Evolutionary conservation across 2,888 invertebrate genomes (phyloP).

Genomic region (Ennomos fuscantarius): DNA sequence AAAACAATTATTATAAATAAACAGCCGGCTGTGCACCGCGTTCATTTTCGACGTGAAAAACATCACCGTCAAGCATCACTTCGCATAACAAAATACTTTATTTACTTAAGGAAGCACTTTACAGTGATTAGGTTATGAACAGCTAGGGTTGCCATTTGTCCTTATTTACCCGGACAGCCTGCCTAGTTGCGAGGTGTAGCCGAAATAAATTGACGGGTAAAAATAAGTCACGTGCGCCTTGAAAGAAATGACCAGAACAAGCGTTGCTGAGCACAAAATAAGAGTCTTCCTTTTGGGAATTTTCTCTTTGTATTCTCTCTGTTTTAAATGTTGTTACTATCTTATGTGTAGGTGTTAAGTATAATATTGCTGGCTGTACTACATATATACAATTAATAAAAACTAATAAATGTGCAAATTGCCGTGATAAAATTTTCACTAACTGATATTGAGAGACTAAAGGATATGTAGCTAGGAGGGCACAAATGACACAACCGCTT

Average conservation of each 20-base stretch:
- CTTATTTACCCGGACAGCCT: conserved; percentile 11
- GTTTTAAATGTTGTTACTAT: too few relatives aligned
- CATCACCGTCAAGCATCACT: conserved; percentile 53
- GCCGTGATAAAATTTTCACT: too few relatives aligned
- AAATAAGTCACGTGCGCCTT: background rate
- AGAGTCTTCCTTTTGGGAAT: background rate
- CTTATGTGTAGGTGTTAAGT: too few relatives aligned
- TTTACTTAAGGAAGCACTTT: conserved; percentile 69
- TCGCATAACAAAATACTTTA: conserved; percentile 64
- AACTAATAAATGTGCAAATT: too few relatives aligned
- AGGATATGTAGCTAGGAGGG: too few relatives aligned
- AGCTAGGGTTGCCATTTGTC: conserved; percentile 23
- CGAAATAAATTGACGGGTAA: too few relatives aligned
- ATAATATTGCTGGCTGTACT: too few relatives aligned
- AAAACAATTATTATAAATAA: too few relatives aligned
- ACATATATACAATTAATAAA: too few relatives aligned
- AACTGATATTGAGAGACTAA: too few relatives aligned
- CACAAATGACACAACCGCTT: too few relatives aligned
- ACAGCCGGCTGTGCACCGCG: conserved; percentile 22
- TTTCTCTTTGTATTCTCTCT: too few relatives aligned
- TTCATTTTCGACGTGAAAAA: conserved; percentile 47
- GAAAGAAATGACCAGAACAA: conserved; percentile 2
- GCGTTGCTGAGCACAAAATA: conserved; percentile 1
- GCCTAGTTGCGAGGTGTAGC: background rate
- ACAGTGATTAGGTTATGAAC: conserved; percentile 66